A percentile compares a stretch with the other conserved stretches of the same genome.
These are phyloP conservation scores for Chauna torquata DNA, from an alignment of 2,113 vertebrate species.

Conservation along the genomic window DNA sequence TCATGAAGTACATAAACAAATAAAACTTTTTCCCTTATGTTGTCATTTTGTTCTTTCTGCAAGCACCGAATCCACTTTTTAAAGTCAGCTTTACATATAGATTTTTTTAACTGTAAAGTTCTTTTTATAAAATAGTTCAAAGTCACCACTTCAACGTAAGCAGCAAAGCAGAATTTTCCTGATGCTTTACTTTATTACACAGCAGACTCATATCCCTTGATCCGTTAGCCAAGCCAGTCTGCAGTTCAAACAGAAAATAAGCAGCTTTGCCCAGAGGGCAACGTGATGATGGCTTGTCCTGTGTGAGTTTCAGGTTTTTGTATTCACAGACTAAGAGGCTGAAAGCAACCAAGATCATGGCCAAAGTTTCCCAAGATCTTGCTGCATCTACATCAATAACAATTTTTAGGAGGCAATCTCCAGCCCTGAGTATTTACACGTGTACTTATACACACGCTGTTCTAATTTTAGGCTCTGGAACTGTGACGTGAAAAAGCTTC, in stretches of 20 bases:
- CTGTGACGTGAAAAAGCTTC: neutral
- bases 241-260: neutral
- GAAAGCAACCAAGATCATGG: neutral
- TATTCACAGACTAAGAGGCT: neutral
- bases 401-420: neutral
- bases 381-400: neutral
- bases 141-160: neutral
- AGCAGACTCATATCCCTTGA: neutral
- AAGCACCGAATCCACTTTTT: neutral
- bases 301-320: neutral
- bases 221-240: neutral
- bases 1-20: neutral
- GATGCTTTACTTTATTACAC: neutral
- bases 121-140: neutral
- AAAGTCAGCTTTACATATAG: neutral
- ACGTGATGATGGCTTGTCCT: neutral
- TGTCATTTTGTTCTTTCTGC: neutral
- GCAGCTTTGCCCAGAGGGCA: neutral
- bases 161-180: neutral
- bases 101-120: neutral
- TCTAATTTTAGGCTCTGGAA: neutral
- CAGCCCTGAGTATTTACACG: rapidly evolving
- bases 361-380: neutral
- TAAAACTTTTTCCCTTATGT: neutral
- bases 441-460: rapidly evolving